Percentiles rank a stretch among this genome's conserved stretches.
Conservation (phyloP, 2,797 vertebrate species). For the Selene dorsalis region DNA sequence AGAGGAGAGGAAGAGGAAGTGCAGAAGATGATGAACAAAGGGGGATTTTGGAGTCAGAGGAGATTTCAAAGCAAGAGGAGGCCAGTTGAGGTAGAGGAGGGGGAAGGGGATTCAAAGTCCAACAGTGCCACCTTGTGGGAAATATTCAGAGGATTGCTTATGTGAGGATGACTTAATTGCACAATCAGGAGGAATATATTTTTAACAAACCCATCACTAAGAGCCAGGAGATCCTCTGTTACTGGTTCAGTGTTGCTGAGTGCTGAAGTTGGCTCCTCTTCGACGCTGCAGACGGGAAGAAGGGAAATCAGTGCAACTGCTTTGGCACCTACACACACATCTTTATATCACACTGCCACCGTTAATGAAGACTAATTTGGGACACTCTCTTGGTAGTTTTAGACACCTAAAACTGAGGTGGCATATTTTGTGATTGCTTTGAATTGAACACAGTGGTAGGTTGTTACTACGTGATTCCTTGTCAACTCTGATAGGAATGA, state of each 20-base stretch:
- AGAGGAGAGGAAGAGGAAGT: slow-evolving; percentile 27
- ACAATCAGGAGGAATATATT: slow-evolving; percentile 12
- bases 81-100: slow-evolving; percentile 31
- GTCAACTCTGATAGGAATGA: slow-evolving; percentile 54
- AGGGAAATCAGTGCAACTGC: slow-evolving; percentile 48
- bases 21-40: slow-evolving; percentile 42
- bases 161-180: slow-evolving; percentile 18
- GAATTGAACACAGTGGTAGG: slow-evolving; percentile 47
- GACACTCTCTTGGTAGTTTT: slow-evolving; percentile 31
- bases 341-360: slow-evolving; percentile 22
- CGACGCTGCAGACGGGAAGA: slow-evolving; percentile 58
- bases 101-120: slow-evolving; percentile 27
- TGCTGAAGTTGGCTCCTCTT: slow-evolving; percentile 52
- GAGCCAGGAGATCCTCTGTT: slow-evolving; percentile 77
- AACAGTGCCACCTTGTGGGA: slow-evolving; percentile 76
- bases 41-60: slow-evolving; percentile 35
- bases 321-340: slow-evolving; percentile 21
- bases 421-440: slow-evolving; percentile 43
- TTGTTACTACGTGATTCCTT: slow-evolving; percentile 31
- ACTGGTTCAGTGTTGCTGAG: slow-evolving; percentile 52
- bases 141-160: background rate
- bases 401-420: slow-evolving; percentile 37
- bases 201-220: slow-evolving; percentile 76
- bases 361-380: slow-evolving; percentile 57
- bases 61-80: slow-evolving; percentile 46